A percentile compares a stretch with the other conserved stretches of the same genome.
Conservation (phyloP, 2,888 invertebrate genomes). For the Andrena fulva region DNA sequence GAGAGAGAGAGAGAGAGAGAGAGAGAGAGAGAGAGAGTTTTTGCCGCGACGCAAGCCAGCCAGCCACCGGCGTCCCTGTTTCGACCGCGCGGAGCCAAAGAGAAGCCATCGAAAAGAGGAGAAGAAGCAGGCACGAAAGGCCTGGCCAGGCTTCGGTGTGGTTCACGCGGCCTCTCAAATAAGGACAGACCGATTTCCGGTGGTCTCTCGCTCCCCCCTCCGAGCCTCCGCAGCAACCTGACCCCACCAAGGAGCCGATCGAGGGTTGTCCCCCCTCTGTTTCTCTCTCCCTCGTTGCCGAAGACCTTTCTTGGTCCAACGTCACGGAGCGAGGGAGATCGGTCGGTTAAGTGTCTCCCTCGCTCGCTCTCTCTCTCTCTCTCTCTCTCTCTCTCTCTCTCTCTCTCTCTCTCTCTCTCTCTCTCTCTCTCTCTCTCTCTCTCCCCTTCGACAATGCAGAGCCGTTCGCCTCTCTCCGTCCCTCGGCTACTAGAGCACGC, state of each 20-base stretch:
- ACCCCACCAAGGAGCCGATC: slow-evolving; percentile 60
- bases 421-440: not conserved
- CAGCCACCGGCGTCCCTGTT: slow-evolving; percentile 7
- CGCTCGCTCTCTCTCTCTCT: not conserved
- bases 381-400: not conserved
- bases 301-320: slow-evolving; percentile 30
- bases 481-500: slow-evolving; percentile 46
- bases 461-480: slow-evolving; percentile 42
- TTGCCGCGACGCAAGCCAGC: slow-evolving; percentile 42
- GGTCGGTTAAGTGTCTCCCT: slow-evolving; percentile 12
- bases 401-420: not conserved
- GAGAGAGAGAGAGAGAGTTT: slow-evolving; percentile 34
- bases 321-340: slow-evolving; percentile 12
- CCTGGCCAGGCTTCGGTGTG: slow-evolving; percentile 57
- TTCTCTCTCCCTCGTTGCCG: slow-evolving; percentile 14
- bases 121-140: slow-evolving; percentile 56
- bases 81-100: slow-evolving; percentile 49
- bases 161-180: slow-evolving; percentile 75
- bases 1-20: too few species aligned
- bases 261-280: slow-evolving; percentile 40
- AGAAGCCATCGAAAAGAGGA: slow-evolving; percentile 65
- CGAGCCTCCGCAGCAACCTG: slow-evolving; percentile 52
- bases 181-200: slow-evolving; percentile 81
- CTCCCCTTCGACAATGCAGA: slow-evolving; percentile 41
- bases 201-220: slow-evolving; percentile 62